These are phyloP conservation scores for Pungitius pungitius DNA, from an alignment of 2,113 vertebrate species.

Conservation along the genomic window DNA sequence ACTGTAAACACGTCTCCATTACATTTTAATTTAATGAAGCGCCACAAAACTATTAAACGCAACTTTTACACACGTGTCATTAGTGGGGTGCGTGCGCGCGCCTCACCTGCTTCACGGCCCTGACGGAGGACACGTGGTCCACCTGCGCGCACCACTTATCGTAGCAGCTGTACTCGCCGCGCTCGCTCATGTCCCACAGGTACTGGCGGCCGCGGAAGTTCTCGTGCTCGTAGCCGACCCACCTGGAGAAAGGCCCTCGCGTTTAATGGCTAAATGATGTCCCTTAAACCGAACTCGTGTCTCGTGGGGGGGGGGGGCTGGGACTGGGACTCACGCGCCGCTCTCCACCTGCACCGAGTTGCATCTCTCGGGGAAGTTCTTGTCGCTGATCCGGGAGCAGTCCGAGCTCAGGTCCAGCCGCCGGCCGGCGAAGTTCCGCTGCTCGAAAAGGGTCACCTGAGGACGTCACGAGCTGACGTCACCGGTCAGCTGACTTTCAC, in stretches of 20 bases:
- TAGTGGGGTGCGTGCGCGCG: too few species aligned
- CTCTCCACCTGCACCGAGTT: conserved; percentile 84
- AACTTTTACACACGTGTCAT: too few species aligned
- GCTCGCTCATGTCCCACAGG: conserved; percentile 77
- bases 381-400: conserved; percentile 78
- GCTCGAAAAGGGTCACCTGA: conserved; percentile 85
- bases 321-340: conserved; percentile 84
- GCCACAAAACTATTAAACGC: too few species aligned
- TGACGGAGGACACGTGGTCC: conserved; percentile 80
- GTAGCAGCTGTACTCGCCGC: conserved; percentile 82
- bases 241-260: conserved; percentile 66
- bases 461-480: not conserved
- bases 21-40: too few species aligned
- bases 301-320: too few species aligned
- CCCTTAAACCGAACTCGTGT: too few species aligned
- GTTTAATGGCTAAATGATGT: too few species aligned
- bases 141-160: conserved; percentile 78
- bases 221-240: conserved; percentile 79
- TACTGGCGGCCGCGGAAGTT: conserved; percentile 81
- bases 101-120: conserved; percentile 79
- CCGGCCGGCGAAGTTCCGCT: conserved; percentile 81
- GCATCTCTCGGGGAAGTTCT: conserved; percentile 84
- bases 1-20: too few species aligned
- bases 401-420: conserved; percentile 81
- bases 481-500: too few species aligned